Base-by-base conservation (phyloP, 2,888 invertebrate genomes). In the Periphyllus acericola region DNA sequence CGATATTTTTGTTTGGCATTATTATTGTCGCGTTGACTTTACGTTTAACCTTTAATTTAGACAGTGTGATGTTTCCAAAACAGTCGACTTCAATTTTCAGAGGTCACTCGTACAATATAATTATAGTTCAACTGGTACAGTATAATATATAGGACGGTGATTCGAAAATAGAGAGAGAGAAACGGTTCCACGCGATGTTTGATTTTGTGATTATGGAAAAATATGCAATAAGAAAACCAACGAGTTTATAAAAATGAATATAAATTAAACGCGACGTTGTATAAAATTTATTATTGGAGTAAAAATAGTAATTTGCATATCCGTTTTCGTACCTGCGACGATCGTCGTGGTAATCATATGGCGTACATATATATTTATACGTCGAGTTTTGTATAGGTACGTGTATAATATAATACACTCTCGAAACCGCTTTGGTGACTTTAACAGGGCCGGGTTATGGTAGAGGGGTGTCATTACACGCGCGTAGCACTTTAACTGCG, bases 231-330 rank as follows among this genome's bases (percentile, higher is more conserved):
- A 5, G 17, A 71, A 71, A 81, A 72, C 68, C 68, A 25, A 68
- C 29, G 71, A 32, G 32, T 71, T 32, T 32, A 32, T 32, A 82
- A 52, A 72, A 82, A 82, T 72, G 52, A 72, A 72, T 52, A 82
- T 82, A 46, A 46, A 82, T 71, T 82, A 32, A 34, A 72, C 17
- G 9, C 19, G 36, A 32, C 60, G n/a, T 29, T 80, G 60, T 80
- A 68, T 55, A 71, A 17, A 82, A 72, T 72, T 82, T 72, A 72
- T 82, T 82, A 82, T 82, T 52, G 71, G 72, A 82, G 52, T 72
- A 72, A 82, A 81, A 82, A 52, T 71, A 82, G 46, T 72, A 29
- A 82, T 82, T 82, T 82, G 72, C 82, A 82, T 82, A 82, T 72
- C 52, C 71, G n/a, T 82, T 72, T 82, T 52, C 82, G 34, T 71